Conservation (phyloP, 2,797 vertebrate genomes). For the Thunnus albacares region DNA sequence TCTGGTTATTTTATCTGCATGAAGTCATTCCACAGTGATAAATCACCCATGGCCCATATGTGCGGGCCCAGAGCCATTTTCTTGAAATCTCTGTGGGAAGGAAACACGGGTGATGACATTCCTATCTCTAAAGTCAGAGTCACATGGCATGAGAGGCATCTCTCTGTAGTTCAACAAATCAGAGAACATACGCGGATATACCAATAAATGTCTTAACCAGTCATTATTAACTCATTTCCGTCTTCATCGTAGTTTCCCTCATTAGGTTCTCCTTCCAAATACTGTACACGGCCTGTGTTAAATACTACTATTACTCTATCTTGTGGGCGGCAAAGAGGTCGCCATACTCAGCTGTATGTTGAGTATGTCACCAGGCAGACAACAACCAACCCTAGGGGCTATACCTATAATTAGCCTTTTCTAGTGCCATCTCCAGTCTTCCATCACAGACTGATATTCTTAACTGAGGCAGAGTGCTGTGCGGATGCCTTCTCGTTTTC, state of each 20-base stretch:
- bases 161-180: constrained; percentile 21
- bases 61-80: constrained; percentile 59
- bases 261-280: neutral
- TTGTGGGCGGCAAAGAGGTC: neutral
- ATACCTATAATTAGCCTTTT: constrained; percentile 80
- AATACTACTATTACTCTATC: neutral
- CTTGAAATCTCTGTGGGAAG: constrained; percentile 57
- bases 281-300: neutral
- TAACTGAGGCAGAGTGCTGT: constrained; percentile 54
- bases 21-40: constrained; percentile 77
- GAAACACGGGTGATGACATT: constrained; percentile 64
- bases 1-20: constrained; percentile 84
- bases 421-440: constrained; percentile 52
- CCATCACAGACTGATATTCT: constrained; percentile 54
- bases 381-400: constrained; percentile 61
- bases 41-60: constrained; percentile 74
- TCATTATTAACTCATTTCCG: neutral
- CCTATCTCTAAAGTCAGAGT: constrained; percentile 47
- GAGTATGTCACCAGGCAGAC: constrained; percentile 64
- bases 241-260: neutral
- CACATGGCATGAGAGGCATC: constrained; percentile 17
- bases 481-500: constrained; percentile 44
- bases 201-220: constrained; percentile 20
- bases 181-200: neutral
- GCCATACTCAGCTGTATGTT: constrained; percentile 52